Evolutionary conservation across 92 coral and sea anemone genomes (phyloP), one percentile per base, ranked within the genome.

Genomic region (Diadumene lineata): DNA sequence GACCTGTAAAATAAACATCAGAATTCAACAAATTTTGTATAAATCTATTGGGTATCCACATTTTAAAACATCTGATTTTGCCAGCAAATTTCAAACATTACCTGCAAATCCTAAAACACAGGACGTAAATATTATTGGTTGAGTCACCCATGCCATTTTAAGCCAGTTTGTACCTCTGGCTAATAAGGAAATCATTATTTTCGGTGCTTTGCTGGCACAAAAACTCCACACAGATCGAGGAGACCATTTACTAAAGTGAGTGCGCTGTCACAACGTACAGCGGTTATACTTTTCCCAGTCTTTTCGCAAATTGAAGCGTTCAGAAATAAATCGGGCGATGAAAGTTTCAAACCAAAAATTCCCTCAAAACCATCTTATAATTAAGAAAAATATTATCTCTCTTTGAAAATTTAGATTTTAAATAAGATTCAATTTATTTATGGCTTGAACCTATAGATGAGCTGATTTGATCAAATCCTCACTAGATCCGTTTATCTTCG

Each of bases 71-170:
- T n/a, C n/a, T n/a, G n/a, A n/a, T 16, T 8, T 22, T 22, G 25
- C 25, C n/a, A 2, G n/a, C 60, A 53, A 22, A 22, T 16, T 53
- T 23, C 3, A 4, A 21, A 53, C 82, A n/a, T 66, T 90, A 94
- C 98, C 97, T 46, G 93, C 76, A 61, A 89, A 80, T 82, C 94
- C 98, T 80, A 94, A 66, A 1, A 82, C 94, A 66, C 87, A 78
- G 29, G 97, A 91, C 70, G 86, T 86, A 80, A 94, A 88, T 60
- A 94, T 44, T 15, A 94, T 84, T 27, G 98, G 98, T 69, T 94
- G 90, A 80, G 79, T 80, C 31, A 85, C 89, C 98, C 98, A 94
- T 56, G 94, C 97, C 82, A 53, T 55, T 76, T 86, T 94, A 16
- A 94, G 53, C 93, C 97, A 94, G 30, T 64, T 86, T 17, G 83